Conservation (phyloP, 2,113 vertebrate species). For the Vulpes vulpes region DNA sequence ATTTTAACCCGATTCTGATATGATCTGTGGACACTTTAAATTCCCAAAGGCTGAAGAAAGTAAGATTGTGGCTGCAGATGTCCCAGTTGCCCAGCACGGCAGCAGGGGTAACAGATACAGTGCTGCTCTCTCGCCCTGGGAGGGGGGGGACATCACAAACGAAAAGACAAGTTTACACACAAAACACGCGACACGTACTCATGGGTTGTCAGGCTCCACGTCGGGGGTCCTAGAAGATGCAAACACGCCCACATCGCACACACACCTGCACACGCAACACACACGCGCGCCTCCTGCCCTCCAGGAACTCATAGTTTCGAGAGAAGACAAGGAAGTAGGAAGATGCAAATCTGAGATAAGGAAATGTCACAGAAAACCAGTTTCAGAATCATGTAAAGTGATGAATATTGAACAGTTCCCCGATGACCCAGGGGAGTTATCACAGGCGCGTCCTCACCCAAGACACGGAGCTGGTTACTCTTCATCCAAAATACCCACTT, state of each 20-base stretch:
- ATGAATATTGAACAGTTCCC: fast-evolving
- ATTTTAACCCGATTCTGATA: fast-evolving
- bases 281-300: neutral
- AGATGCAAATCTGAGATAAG: too few species aligned
- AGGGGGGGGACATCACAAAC: neutral
- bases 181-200: fast-evolving
- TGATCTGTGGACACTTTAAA: fast-evolving
- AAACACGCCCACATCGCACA: too few species aligned
- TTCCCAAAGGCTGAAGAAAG: fast-evolving
- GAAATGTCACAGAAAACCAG: neutral
- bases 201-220: fast-evolving
- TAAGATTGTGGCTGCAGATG: fast-evolving
- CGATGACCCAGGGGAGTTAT: fast-evolving
- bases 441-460: fast-evolving
- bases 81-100: neutral
- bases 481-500: fast-evolving
- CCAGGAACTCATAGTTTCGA: neutral
- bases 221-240: neutral
- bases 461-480: fast-evolving
- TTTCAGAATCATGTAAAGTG: neutral
- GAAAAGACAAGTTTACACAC: too few species aligned
- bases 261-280: too few species aligned
- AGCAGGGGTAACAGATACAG: fast-evolving
- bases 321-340: neutral
- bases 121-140: neutral